Evolutionary conservation across 2,113 vertebrate species (phyloP), one percentile per base, ranked within the genome.

Genomic region (Uria lomvia): DNA sequence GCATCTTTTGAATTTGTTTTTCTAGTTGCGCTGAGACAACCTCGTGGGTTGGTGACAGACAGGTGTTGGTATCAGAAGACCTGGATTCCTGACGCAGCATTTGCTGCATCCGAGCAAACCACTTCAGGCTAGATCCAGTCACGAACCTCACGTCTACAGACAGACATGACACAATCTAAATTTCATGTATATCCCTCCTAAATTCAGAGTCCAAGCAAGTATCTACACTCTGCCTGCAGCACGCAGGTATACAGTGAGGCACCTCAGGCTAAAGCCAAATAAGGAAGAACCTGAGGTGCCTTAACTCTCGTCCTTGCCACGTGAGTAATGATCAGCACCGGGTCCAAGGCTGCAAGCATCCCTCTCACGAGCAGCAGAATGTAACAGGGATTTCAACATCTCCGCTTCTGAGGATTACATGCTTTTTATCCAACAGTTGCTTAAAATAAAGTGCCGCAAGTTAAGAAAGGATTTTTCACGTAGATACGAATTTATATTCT

Each of bases 291-390:
- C 8, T 24, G 32, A 65, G 18, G 16, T 36, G 21, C 36, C 26
- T 49, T 53, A 52, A 84, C 22, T 78, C 32, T 12, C 7, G 3
- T 22, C 34, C 17, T 55, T 2, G 0, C 16, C 71, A 40, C 5
- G 9, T 3, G 15, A 72, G 21, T 68, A 40, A 73, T 1, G 7
- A 59, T 12, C 2, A 2, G 10, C 0, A 0, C 43, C 11, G 26
- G 19, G 24, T 70, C 27, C 36, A 86, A 0, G 5, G 26, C 49
- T 17, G 15, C 8, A 6, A 38, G 43, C 29, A 78, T 34, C 12
- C 15, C 20, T 58, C 53, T 79, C 47, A 29, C 1, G 4, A 50
- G 13, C 17, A 15, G 17, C 82, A 86, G 47, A 86, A 66, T 0
- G 0, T 38, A 80, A 63, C 3, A 60, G 18, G 16, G 18, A 67